phyloP scores from a whole-genome alignment of 2,888 invertebrate species.

The Shargacucullia verbasci region DNA sequence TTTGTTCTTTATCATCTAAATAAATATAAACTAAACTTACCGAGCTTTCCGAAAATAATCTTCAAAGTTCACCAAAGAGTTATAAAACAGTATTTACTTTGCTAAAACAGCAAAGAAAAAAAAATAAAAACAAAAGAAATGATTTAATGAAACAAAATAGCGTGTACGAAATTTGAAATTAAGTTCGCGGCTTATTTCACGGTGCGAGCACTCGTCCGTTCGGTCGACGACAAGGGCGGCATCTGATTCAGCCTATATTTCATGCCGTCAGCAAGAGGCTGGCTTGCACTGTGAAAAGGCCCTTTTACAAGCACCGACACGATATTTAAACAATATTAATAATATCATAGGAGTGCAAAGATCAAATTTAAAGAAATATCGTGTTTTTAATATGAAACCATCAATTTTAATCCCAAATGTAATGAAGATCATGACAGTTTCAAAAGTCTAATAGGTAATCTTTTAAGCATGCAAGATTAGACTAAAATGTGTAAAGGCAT shows the following conservation, averaged over 20 bases:
- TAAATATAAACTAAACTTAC: slow-evolving; percentile 60
- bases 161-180: slow-evolving; percentile 55
- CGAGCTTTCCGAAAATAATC: slow-evolving; percentile 33
- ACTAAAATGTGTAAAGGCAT: no score
- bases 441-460: no score
- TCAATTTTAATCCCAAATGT: no score
- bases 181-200: slow-evolving; percentile 59
- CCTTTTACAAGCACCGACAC: slow-evolving; percentile 64
- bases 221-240: slow-evolving; percentile 68
- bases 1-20: neutral
- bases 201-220: slow-evolving; percentile 62
- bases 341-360: no score
- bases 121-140: slow-evolving; percentile 24
- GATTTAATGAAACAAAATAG: slow-evolving; percentile 31
- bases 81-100: slow-evolving; percentile 16
- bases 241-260: slow-evolving; percentile 72
- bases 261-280: slow-evolving; percentile 64
- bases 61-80: slow-evolving; percentile 44
- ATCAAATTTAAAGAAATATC: no score
- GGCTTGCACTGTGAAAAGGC: slow-evolving; percentile 51
- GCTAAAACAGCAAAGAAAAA: slow-evolving; percentile 3
- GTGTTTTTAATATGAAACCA: no score
- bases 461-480: no score
- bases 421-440: no score
- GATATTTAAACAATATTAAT: neutral